Evolutionary conservation across 2,888 invertebrate genomes (phyloP).

Genomic region (Hydriomena furcata): DNA sequence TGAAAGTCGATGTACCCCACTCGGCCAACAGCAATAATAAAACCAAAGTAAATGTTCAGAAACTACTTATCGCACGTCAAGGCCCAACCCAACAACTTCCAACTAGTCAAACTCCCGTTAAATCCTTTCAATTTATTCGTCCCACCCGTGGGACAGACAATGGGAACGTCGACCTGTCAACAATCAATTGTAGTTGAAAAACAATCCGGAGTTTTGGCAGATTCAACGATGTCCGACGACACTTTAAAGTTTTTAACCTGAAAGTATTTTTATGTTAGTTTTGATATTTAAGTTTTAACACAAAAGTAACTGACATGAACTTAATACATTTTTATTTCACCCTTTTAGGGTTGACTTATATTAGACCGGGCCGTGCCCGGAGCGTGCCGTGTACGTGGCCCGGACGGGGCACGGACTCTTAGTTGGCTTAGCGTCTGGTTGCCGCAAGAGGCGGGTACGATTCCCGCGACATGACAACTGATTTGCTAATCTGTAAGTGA

Average conservation of each 20-base stretch:
- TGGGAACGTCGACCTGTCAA: slow-evolving; percentile 36
- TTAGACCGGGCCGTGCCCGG: too few species aligned
- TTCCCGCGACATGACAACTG: too few species aligned
- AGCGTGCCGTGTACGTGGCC: too few species aligned
- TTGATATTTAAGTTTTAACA: neutral
- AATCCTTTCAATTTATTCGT: slow-evolving; percentile 56
- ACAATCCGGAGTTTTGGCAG: slow-evolving; percentile 17
- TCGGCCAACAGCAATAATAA: slow-evolving; percentile 4
- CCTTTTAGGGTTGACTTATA: too few species aligned
- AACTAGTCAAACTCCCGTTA: slow-evolving; percentile 53
- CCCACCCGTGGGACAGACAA: slow-evolving; percentile 58
- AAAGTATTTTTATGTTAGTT: neutral
- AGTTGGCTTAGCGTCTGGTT: too few species aligned
- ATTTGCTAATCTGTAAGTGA: too few species aligned
- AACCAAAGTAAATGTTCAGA: slow-evolving; percentile 21
- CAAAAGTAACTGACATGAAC: too few species aligned
- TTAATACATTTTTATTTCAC: too few species aligned
- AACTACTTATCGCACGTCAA: slow-evolving; percentile 37
- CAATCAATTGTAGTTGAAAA: slow-evolving; percentile 38
- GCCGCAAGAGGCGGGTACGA: too few species aligned
- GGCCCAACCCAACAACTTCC: slow-evolving; percentile 25
- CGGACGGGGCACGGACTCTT: too few species aligned
- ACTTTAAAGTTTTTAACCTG: slow-evolving; percentile 13
- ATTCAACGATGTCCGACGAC: neutral
- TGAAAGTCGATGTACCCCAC: too few species aligned